phyloP scores from a whole-genome alignment of 2,888 invertebrate species.

The Neoitamus cyanurus region DNA sequence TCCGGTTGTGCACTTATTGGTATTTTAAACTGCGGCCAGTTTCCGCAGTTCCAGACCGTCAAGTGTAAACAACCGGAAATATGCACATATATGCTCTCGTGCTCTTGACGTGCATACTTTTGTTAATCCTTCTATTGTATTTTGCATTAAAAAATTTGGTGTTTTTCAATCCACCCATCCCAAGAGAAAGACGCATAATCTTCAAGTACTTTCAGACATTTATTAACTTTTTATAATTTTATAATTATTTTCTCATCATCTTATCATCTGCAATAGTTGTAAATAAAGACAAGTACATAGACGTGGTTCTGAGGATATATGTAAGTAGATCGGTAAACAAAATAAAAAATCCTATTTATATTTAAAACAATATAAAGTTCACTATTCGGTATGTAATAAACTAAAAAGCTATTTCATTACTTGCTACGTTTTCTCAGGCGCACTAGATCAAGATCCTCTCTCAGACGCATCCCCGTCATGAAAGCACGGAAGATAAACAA shows the following conservation, averaged over 20 bases:
- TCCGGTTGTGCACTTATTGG: no score
- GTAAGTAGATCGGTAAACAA: not conserved
- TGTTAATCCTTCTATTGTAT: no score
- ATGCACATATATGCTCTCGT: no score
- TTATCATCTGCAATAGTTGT: not conserved
- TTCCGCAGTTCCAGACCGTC: no score
- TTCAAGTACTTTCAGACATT: constrained; percentile 4
- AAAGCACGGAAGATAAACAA: not conserved
- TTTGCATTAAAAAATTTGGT: no score
- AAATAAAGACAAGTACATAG: constrained; percentile 39
- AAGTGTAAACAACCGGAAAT: no score
- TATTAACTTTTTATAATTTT: constrained; percentile 16
- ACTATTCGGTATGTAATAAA: constrained; percentile 8
- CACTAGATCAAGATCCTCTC: not conserved
- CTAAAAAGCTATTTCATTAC: constrained; percentile 27
- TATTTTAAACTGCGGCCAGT: no score
- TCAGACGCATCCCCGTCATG: not conserved
- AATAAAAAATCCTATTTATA: constrained; percentile 38
- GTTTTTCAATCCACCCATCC: no score
- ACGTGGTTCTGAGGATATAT: constrained; percentile 6
- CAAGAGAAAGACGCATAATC: not conserved
- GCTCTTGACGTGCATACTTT: no score
- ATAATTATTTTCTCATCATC: constrained; percentile 13
- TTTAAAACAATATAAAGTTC: constrained; percentile 47
- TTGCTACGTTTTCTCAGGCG: not conserved